Percentiles rank a stretch among this genome's conserved stretches.
Conservation (phyloP, 2,888 invertebrate species). For the Lacanobia oleracea region DNA sequence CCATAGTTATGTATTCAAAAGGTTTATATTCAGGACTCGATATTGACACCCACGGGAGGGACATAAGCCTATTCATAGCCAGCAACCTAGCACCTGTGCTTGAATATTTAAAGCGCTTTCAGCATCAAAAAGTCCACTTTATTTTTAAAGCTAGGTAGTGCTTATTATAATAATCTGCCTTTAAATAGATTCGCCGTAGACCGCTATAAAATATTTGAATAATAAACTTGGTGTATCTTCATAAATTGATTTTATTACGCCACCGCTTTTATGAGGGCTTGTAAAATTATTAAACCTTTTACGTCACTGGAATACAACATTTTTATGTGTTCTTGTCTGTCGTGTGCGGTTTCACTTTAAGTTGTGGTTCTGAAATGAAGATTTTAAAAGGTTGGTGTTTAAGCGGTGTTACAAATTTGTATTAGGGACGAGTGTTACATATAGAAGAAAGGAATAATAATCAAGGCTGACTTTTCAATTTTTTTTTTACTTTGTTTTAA, state of each 20-base stretch:
- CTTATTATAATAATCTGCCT: slow-evolving; percentile 34
- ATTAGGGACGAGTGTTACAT: too few relatives aligned
- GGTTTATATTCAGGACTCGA: neutral
- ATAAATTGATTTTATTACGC: slow-evolving; percentile 59
- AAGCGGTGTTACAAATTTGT: too few relatives aligned
- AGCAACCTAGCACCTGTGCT: neutral
- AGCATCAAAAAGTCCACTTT: slow-evolving; percentile 1
- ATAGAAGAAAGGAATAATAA: too few relatives aligned
- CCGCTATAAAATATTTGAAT: slow-evolving; percentile 59
- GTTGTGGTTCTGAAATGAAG: too few relatives aligned
- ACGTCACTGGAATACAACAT: slow-evolving; percentile 26
- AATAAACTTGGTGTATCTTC: slow-evolving; percentile 50
- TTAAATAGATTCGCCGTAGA: slow-evolving; percentile 40
- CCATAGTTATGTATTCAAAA: slow-evolving; percentile 20
- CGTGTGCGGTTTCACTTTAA: too few relatives aligned
- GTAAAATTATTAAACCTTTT: slow-evolving; percentile 51
- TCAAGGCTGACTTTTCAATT: too few relatives aligned
- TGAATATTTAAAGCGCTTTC: slow-evolving; percentile 23
- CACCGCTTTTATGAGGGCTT: slow-evolving; percentile 49
- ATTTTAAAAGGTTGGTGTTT: too few relatives aligned
- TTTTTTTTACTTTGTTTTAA: too few relatives aligned
- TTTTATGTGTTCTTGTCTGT: slow-evolving; percentile 22
- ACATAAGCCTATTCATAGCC: slow-evolving; percentile 11
- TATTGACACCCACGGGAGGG: neutral
- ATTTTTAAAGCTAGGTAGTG: slow-evolving; percentile 20